phyloP scores from a whole-genome alignment of 2,888 invertebrate genomes.

The Meghimatium bilineatum region DNA sequence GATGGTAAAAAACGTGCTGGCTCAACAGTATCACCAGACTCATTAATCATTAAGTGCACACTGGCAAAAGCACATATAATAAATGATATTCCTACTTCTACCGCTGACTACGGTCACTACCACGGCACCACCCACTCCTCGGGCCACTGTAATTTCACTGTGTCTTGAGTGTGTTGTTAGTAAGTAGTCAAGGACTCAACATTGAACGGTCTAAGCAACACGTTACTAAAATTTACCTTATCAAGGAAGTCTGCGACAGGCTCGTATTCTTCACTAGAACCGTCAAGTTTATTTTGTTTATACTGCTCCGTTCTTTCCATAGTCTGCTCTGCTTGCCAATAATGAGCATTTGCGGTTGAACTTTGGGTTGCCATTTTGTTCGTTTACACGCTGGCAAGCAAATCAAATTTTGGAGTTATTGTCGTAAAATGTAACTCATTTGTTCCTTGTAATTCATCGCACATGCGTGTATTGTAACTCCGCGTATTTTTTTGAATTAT shows the following conservation, averaged over 20 bases:
- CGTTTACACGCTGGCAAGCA: slow-evolving; percentile 65
- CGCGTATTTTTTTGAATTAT: neutral
- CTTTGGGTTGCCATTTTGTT: slow-evolving; percentile 49
- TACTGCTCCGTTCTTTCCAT: slow-evolving; percentile 18
- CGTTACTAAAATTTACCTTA: neutral
- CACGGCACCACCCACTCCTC: too few relatives aligned
- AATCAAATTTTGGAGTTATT: neutral
- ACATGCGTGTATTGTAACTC: neutral
- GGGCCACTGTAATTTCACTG: too few relatives aligned
- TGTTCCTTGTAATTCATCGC: neutral
- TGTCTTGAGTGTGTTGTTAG: too few relatives aligned
- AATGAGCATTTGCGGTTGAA: neutral
- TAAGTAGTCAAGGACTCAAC: too few relatives aligned
- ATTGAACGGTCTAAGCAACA: too few relatives aligned
- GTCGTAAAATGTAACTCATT: slow-evolving; percentile 14
- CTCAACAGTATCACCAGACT: too few relatives aligned
- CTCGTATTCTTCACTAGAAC: neutral
- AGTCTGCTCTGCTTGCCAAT: neutral
- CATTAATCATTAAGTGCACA: too few relatives aligned
- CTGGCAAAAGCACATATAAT: too few relatives aligned
- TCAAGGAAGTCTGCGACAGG: neutral
- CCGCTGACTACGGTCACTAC: too few relatives aligned
- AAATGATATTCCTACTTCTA: too few relatives aligned
- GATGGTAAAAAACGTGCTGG: too few relatives aligned
- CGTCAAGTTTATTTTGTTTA: neutral